A percentile compares a stretch with the other conserved stretches of the same genome.
These are phyloP conservation scores for Epizoanthus fatuus DNA, from an alignment of 92 coral and sea anemone genomes.

Conservation along the genomic window DNA sequence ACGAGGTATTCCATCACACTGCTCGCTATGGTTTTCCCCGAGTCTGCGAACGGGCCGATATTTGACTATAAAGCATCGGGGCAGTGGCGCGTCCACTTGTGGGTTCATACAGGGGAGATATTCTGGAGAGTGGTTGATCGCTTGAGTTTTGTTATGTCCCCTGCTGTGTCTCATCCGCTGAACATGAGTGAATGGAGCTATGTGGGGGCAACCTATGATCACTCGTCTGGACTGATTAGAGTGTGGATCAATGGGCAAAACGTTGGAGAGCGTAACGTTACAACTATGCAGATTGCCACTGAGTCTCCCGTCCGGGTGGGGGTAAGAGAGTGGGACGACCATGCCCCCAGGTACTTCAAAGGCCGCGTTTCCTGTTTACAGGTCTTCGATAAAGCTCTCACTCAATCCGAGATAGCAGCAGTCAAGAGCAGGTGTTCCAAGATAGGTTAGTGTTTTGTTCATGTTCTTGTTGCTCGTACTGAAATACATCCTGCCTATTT, in stretches of 20 bases:
- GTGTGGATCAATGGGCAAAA: slow-evolving; percentile 19
- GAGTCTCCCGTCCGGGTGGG: slow-evolving; percentile 7
- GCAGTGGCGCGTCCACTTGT: too few relatives aligned
- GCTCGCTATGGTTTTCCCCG: too few relatives aligned
- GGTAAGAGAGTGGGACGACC: not conserved
- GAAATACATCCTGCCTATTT: too few relatives aligned
- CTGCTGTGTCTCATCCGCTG: not conserved
- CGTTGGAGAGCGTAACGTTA: slow-evolving; percentile 8
- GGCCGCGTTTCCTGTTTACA: slow-evolving; percentile 20
- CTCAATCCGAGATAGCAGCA: slow-evolving; percentile 3
- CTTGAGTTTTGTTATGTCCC: not conserved
- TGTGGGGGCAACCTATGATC: slow-evolving; percentile 16
- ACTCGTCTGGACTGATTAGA: not conserved
- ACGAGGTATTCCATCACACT: too few relatives aligned
- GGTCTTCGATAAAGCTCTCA: slow-evolving; percentile 19
- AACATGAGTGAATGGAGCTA: slow-evolving; percentile 3
- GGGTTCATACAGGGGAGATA: not conserved
- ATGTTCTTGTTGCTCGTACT: too few relatives aligned
- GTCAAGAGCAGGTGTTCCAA: slow-evolving; percentile 1
- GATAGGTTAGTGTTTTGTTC: not conserved
- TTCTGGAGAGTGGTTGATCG: slow-evolving; percentile 21
- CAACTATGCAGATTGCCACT: slow-evolving; percentile 4
- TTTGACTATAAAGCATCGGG: too few relatives aligned
- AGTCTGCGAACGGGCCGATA: too few relatives aligned
- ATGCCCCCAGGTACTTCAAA: slow-evolving; percentile 1